Percentiles rank a stretch among this genome's conserved stretches.
phyloP scores from a whole-genome alignment of 1,140 invertebrate species.

The Archegozetes longisetosus region DNA sequence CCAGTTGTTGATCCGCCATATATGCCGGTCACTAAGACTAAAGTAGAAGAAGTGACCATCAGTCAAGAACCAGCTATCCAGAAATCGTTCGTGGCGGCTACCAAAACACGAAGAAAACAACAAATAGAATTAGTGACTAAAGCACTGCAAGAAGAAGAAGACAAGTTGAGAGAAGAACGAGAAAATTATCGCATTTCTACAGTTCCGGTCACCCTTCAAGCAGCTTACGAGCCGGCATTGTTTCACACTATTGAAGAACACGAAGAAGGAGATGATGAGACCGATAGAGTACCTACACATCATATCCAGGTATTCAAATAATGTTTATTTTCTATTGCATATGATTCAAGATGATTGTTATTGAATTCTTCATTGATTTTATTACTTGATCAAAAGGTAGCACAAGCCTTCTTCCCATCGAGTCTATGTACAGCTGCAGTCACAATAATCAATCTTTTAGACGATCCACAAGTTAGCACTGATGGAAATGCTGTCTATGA shows the following conservation, averaged over 20 bases:
- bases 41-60: constrained; percentile 97
- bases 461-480: constrained; percentile 85
- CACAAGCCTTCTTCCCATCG: constrained; percentile 89
- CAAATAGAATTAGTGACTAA: constrained; percentile 92
- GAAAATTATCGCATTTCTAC: constrained; percentile 92
- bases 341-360: too few relatives aligned
- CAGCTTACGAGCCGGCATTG: constrained; percentile 84
- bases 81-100: constrained; percentile 91
- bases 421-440: constrained; percentile 85
- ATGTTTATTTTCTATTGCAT: too few relatives aligned
- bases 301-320: constrained; percentile 60
- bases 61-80: constrained; percentile 89
- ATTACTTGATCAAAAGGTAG: too few relatives aligned
- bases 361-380: too few relatives aligned
- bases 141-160: constrained; percentile 84
- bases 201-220: constrained; percentile 87
- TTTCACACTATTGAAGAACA: constrained; percentile 66
- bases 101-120: constrained; percentile 94
- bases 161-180: constrained; percentile 78
- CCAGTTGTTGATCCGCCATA: constrained; percentile 95
- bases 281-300: constrained; percentile 29
- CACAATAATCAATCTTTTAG: constrained; percentile 80
- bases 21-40: constrained; percentile 93
- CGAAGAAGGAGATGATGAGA: constrained; percentile 45
- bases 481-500: constrained; percentile 57